Base-by-base conservation (phyloP, 2,113 vertebrate species). In the Dicaeum eximium region DNA sequence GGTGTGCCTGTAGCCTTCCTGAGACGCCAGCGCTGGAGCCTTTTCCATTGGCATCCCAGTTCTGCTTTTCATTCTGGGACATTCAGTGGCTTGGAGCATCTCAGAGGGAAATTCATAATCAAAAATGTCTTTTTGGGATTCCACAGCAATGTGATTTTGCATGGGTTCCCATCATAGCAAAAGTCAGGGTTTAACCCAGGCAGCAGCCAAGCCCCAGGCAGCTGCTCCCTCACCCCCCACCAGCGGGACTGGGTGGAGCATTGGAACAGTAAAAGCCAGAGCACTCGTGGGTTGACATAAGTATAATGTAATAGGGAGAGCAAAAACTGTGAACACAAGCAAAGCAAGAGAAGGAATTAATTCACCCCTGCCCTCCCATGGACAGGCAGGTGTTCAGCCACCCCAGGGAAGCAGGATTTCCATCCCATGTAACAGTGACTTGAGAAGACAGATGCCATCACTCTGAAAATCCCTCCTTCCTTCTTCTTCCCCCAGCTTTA, bases 121-220 rank as follows among this genome's bases (percentile, higher is more conserved):
- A 88, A 61, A 94, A 87, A 60, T 25, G 37, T 35, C 35, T 50
- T 77, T 86, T 64, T 71, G 37, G 54, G 56, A 48, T 80, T 90
- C 48, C 45, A 62, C 47, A 79, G 54, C 1, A 5, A 23, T 33
- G 31, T 15, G 38, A 69, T 67, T 64, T 80, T 73, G 24, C 51
- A 80, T 48, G 47, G 47, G 17, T 58, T 84, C 89, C 24, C 45
- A 65, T 60, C 12, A 40, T 2, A 16, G 33, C 70, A 82, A 23
- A 82, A 35, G 20, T 14, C 5, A 21, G 35, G 47, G 54, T 31
- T 82, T 54, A 61, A 67, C 20, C 45, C 38, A 31, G 24, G 17
- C 40, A 66, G 53, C n/a, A 53, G 54, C 38, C 70, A 53, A 74
- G 61, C 45, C 24, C 47, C 20, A 40, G n/a, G 14, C 45, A 53